Conservation (phyloP, 2,888 invertebrate genomes). For the Cyrtodaria siliqua region DNA sequence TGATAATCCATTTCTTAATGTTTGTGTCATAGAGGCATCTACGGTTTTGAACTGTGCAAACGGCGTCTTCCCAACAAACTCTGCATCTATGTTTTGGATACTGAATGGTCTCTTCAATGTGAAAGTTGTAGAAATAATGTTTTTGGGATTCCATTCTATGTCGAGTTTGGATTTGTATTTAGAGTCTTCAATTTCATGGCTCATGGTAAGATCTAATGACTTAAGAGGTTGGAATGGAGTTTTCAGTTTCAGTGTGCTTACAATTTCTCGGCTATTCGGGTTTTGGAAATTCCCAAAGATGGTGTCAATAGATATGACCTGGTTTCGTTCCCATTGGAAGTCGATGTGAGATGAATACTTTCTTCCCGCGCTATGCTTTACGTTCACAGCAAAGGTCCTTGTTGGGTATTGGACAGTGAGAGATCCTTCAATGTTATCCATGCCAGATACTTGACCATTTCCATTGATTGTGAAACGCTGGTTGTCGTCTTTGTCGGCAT, state of each 20-base stretch:
- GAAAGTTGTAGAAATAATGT: constrained; percentile 65
- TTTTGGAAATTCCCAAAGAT: constrained; percentile 36
- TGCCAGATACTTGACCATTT: constrained; percentile 42
- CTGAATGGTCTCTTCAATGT: constrained; percentile 68
- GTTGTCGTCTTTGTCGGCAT: constrained; percentile 69
- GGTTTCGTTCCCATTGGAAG: constrained; percentile 55
- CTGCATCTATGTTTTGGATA: constrained; percentile 56
- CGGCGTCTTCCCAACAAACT: constrained; percentile 67
- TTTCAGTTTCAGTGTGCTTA: constrained; percentile 51
- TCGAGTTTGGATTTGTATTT: constrained; percentile 60
- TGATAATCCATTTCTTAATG: constrained; percentile 38
- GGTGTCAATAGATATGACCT: constrained; percentile 62
- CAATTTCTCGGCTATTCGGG: constrained; percentile 30
- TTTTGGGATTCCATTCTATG: constrained; percentile 63
- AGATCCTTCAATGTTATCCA: constrained; percentile 54
- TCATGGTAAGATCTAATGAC: constrained; percentile 44
- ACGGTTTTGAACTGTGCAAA: constrained; percentile 60
- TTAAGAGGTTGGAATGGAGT: constrained; percentile 54
- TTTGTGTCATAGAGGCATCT: constrained; percentile 61
- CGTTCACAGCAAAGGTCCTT: constrained; percentile 49
- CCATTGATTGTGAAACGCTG: constrained; percentile 52
- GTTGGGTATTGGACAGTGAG: constrained; percentile 57
- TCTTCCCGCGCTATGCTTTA: constrained; percentile 56
- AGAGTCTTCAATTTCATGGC: constrained; percentile 47
- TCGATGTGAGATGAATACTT: constrained; percentile 64